Evolutionary conservation across 2,797 vertebrate genomes (phyloP).

Genomic region (Hirundo rustica): DNA sequence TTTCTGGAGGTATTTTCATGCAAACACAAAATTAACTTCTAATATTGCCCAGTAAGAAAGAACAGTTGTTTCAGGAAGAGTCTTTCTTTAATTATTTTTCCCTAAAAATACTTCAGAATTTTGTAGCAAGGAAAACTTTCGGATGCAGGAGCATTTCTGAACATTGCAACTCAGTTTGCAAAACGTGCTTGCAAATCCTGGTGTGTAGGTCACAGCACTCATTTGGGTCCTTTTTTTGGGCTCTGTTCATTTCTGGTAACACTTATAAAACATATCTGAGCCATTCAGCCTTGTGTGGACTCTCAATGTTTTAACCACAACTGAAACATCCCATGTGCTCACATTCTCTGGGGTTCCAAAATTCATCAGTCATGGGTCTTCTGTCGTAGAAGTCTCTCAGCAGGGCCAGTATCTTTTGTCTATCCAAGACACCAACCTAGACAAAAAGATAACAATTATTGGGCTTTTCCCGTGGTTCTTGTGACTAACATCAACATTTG

Average conservation of each 20-base stretch:
- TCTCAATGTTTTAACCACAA: background rate
- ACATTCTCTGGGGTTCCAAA: conserved; percentile 77
- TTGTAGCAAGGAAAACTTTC: background rate
- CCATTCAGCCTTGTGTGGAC: background rate
- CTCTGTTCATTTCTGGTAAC: background rate
- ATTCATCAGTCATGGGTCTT: background rate
- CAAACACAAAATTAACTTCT: background rate
- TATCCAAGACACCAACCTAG: conserved; percentile 74
- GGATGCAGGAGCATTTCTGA: background rate
- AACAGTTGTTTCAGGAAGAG: background rate
- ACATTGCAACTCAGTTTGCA: background rate
- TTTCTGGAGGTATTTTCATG: background rate
- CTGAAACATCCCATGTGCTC: conserved; percentile 28
- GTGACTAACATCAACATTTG: background rate
- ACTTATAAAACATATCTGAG: background rate
- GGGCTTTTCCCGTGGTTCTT: background rate
- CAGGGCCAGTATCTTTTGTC: conserved; percentile 68
- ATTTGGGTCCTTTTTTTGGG: background rate
- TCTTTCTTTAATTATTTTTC: background rate
- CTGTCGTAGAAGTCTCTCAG: conserved; percentile 72
- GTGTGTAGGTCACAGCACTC: background rate
- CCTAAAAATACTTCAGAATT: background rate
- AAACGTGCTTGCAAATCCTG: background rate
- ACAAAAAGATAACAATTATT: conserved; percentile 22
- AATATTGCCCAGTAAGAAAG: background rate